phyloP scores from a whole-genome alignment of 1,140 invertebrate species.

The Lerema accius region DNA sequence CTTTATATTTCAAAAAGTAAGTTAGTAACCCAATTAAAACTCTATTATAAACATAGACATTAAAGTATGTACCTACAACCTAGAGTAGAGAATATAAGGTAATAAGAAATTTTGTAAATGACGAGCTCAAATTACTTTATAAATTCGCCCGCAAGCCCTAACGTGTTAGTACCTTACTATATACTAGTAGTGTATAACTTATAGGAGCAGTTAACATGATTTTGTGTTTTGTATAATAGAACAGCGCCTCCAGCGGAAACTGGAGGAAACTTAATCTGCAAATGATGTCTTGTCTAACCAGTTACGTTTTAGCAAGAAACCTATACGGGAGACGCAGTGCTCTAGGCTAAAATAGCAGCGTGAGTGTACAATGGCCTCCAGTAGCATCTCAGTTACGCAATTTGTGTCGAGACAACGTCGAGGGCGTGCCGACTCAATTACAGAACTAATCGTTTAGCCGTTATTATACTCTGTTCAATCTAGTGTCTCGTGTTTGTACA shows the following conservation, averaged over 20 bases:
- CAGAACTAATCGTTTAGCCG: slow-evolving; percentile 26
- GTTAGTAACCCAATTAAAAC: too few species aligned
- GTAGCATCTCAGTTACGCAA: slow-evolving; percentile 46
- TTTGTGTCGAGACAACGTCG: slow-evolving; percentile 46
- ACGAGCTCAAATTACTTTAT: neutral
- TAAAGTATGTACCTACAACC: too few species aligned
- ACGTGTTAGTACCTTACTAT: neutral
- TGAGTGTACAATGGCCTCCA: slow-evolving; percentile 18
- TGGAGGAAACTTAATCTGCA: neutral
- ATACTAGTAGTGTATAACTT: too few species aligned
- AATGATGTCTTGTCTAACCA: neutral
- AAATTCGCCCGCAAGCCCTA: neutral
- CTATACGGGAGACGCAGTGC: neutral
- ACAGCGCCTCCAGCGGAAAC: neutral
- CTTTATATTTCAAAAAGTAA: too few species aligned
- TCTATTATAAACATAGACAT: too few species aligned
- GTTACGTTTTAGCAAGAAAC: neutral
- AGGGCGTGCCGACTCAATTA: slow-evolving; percentile 49
- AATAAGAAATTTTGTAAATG: too few species aligned
- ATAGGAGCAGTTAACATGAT: neutral
- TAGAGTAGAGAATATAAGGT: too few species aligned
- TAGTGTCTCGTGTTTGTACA: slow-evolving; percentile 7
- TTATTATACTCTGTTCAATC: slow-evolving; percentile 21
- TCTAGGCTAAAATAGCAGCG: slow-evolving; percentile 16
- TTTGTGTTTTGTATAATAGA: neutral